These are phyloP conservation scores for Centroberyx gerrardi DNA, from an alignment of 2,797 vertebrate genomes.

Conservation along the genomic window DNA sequence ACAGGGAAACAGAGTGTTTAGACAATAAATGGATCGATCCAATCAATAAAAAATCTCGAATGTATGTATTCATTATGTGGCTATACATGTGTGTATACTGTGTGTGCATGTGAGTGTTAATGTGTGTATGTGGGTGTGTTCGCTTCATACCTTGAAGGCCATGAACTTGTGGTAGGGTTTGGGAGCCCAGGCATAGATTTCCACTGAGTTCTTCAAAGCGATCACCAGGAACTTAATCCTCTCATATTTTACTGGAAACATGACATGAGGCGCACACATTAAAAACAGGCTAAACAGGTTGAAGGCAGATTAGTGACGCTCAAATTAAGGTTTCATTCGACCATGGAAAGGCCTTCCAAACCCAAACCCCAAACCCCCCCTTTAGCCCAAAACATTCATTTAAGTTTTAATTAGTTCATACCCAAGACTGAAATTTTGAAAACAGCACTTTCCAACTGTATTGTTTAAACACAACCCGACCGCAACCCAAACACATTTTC, in stretches of 20 bases:
- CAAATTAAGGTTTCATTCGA: no score
- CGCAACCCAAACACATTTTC: no score
- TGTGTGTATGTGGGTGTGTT: background rate
- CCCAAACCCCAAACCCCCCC: no score
- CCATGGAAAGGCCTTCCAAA: no score
- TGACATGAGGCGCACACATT: no score
- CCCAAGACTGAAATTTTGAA: no score
- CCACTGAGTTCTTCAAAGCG: constrained; percentile 92
- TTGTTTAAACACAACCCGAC: no score
- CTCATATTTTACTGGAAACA: constrained; percentile 90
- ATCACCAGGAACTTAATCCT: constrained; percentile 95
- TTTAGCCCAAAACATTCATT: no score
- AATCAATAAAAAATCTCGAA: background rate
- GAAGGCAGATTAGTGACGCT: no score
- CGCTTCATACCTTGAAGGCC: constrained; percentile 90
- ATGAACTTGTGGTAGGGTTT: constrained; percentile 95
- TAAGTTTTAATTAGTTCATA: no score
- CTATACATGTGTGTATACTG: background rate
- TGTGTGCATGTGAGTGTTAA: background rate
- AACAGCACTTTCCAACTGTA: no score
- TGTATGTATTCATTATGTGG: background rate
- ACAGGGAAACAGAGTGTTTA: background rate
- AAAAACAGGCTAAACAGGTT: no score
- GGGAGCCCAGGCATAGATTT: constrained; percentile 94
- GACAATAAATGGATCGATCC: background rate